Evolutionary conservation across 1,140 invertebrate species (phyloP).

Genomic region (Trypoxylus dichotomus): DNA sequence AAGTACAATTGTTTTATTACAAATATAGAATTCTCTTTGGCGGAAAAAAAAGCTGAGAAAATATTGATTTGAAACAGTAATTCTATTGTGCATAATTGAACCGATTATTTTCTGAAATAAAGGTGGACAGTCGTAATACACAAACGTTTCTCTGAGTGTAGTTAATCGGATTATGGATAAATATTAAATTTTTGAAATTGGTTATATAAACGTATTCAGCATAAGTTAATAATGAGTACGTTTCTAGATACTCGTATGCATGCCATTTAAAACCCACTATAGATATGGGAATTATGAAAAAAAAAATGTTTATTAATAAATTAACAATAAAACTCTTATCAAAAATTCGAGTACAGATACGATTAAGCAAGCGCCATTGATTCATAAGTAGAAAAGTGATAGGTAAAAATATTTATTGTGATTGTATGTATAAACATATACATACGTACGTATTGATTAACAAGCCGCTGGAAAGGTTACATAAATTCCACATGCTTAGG

Average conservation of each 20-base stretch:
- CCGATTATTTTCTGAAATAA: too few relatives aligned
- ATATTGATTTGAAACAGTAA: too few relatives aligned
- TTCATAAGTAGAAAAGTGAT: background rate
- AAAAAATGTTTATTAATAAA: slow-evolving; percentile 26
- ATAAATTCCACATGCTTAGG: background rate
- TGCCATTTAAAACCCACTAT: background rate
- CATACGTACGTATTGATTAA: too few relatives aligned
- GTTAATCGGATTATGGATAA: too few relatives aligned
- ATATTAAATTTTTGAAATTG: too few relatives aligned
- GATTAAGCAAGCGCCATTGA: slow-evolving; percentile 13
- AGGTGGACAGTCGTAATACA: too few relatives aligned
- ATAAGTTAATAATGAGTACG: background rate
- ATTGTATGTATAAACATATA: background rate
- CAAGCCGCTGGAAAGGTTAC: background rate
- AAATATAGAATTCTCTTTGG: too few relatives aligned
- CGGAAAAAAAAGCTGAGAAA: too few relatives aligned
- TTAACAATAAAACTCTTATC: slow-evolving; percentile 4
- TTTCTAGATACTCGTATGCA: background rate
- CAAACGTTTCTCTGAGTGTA: too few relatives aligned
- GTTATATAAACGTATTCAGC: too few relatives aligned
- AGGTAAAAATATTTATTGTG: background rate
- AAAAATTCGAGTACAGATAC: slow-evolving; percentile 6
- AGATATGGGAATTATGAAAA: slow-evolving; percentile 22
- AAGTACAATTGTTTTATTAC: too few relatives aligned
- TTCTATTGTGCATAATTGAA: too few relatives aligned